A percentile compares a stretch with the other conserved stretches of the same genome.
Evolutionary conservation across 92 coral and sea anemone genomes (phyloP).

Genomic region (Heteractis magnifica): DNA sequence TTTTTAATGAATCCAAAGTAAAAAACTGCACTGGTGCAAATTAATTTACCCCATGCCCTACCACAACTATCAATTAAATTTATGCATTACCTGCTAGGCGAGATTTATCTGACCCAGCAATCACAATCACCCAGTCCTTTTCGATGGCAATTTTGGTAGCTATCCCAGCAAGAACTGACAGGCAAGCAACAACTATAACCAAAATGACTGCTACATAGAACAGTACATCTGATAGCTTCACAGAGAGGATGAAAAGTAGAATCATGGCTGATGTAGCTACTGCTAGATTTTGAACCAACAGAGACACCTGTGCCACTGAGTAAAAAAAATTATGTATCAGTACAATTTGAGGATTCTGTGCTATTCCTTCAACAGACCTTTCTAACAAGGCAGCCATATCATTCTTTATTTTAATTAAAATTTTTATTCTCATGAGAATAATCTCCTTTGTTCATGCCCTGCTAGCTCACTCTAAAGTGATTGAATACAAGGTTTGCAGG

Average conservation of each 20-base stretch:
- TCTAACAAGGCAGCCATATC: background rate
- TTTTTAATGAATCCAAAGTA: too few species aligned
- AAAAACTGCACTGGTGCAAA: too few species aligned
- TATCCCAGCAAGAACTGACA: conserved; percentile 86
- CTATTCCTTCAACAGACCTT: background rate
- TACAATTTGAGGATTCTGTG: background rate
- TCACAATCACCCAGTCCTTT: conserved; percentile 97
- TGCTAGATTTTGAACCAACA: conserved; percentile 85
- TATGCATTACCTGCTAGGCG: conserved; percentile 70
- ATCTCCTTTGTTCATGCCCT: too few species aligned
- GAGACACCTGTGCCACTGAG: conserved; percentile 81
- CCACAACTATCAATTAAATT: background rate
- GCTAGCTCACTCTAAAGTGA: too few species aligned
- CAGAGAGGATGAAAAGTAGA: conserved; percentile 58
- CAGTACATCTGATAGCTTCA: conserved; percentile 40
- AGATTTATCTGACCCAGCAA: conserved; percentile 65
- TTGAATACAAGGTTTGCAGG: too few species aligned
- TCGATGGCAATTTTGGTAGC: conserved; percentile 96
- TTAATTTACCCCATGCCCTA: background rate
- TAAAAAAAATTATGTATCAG: conserved; percentile 4
- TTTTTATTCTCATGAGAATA: too few species aligned
- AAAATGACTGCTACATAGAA: conserved; percentile 52
- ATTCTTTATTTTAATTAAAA: background rate
- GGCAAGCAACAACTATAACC: conserved; percentile 70
- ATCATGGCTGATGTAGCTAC: conserved; percentile 80